Percentiles rank a stretch among this genome's conserved stretches.
Conservation (phyloP, 1,140 invertebrate genomes). For the Pentalonia nigronervosa region DNA sequence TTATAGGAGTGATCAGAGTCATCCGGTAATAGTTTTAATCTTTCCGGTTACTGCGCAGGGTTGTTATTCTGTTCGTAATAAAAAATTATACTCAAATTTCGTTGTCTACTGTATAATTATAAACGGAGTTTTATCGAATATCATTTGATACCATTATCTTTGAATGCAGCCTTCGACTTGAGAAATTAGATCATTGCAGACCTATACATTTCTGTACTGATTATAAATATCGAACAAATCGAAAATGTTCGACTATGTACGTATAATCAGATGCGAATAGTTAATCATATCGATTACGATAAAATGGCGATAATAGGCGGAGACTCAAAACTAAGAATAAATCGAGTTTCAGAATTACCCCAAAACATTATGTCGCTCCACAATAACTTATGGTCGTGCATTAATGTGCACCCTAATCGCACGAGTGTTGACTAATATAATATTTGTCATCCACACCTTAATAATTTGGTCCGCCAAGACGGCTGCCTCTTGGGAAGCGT, state of each 20-base stretch:
- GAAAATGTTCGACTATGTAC: not conserved
- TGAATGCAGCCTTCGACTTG: not conserved
- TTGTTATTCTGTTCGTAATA: no score
- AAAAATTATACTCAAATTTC: no score
- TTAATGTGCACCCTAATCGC: not conserved
- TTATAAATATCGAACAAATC: not conserved
- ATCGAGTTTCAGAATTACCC: not conserved
- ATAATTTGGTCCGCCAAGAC: constrained; percentile 4
- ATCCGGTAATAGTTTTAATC: no score
- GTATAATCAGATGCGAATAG: no score
- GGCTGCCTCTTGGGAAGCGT: not conserved
- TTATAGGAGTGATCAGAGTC: not conserved
- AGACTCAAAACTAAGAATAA: not conserved
- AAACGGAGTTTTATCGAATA: no score
- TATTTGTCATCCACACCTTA: not conserved
- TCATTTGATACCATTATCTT: no score
- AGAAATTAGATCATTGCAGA: not conserved
- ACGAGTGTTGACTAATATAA: not conserved
- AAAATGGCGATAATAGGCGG: not conserved
- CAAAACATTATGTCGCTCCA: no score
- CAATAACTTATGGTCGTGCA: no score
- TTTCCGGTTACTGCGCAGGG: no score
- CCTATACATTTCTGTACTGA: not conserved
- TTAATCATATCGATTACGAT: no score
- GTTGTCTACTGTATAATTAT: no score